Base-by-base conservation (phyloP, 2,888 invertebrate species). In the Cecidostiba fungosa region DNA sequence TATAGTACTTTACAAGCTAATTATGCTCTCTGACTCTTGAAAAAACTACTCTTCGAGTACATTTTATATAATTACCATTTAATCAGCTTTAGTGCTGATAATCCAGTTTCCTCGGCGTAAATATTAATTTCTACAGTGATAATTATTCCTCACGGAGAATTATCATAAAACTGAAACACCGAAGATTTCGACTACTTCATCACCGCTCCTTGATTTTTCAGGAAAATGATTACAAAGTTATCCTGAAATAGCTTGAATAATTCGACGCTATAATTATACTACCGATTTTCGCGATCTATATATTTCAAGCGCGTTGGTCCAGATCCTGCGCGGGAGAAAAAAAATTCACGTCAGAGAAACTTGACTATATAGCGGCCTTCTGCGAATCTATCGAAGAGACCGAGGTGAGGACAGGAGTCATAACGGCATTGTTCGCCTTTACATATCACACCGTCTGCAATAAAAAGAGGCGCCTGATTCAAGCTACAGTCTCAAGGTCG, bases 391-490 rank as follows among this genome's bases (percentile, higher is more conserved):
- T 69, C 12, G 29, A 6, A 29, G 29, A 26, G 0, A 14, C 3
- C n/a, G 82, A 86, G 74, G 83, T 70, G 62, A 87, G 84, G 80
- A 86, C 82, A 77, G 50, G 54, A 82, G 29, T 82, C 50, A 19
- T 77, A 87, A 81, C 82, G 86, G 82, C 85, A 86, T 83, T 87
- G 84, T 87, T 87, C 86, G 59, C 77, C 36, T 50, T 50, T 86
- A 86, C 62, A 50, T 19, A 19, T 16, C n/a, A 88, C 87, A 86
- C 69, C 80, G 43, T 79, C 72, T 66, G 70, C 81, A 83, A 87
- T 87, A 87, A 89, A 86, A 88, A 89, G 82, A 84, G 84, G 79
- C 85, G 84, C 85, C 86, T 70, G 87, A 88, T 86, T 80, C 62
- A 59, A 54, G 66, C 47, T 59, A 5, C n/a, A 23, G 78, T 47